Conservation (phyloP, 2,888 invertebrate genomes). For the Beris chalybata region DNA sequence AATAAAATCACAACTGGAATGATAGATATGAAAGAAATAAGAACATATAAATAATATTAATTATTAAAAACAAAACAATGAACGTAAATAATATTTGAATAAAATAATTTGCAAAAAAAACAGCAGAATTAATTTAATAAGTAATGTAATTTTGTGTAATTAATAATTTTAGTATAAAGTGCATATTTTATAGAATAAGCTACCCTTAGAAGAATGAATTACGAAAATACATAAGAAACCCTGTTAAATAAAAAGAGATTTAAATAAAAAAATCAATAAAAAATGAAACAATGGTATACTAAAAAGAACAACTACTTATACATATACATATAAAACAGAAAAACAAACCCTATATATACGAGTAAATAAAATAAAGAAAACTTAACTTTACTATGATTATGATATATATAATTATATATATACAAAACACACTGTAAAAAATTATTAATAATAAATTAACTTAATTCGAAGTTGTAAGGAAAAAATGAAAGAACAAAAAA, state of each 20-base stretch:
- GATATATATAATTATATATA: too few species aligned
- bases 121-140: constrained; percentile 22
- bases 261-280: constrained; percentile 21
- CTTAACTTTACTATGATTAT: constrained; percentile 29
- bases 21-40: neutral
- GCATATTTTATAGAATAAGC: constrained; percentile 29
- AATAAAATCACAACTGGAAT: constrained; percentile 2
- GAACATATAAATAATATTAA: constrained; percentile 12
- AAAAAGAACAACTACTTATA: constrained; percentile 25
- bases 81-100: constrained; percentile 12
- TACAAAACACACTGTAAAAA: constrained; percentile 19
- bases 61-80: constrained; percentile 19
- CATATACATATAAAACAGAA: constrained; percentile 17
- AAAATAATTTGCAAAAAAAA: constrained; percentile 11
- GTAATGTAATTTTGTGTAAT: constrained; percentile 34
- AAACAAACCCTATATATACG: constrained; percentile 3
- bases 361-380: constrained; percentile 19
- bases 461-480: constrained; percentile 20
- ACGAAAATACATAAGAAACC: constrained; percentile 10
- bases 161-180: constrained; percentile 30
- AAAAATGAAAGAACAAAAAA: neutral
- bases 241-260: constrained; percentile 21
- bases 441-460: constrained; percentile 11
- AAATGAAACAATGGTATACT: constrained; percentile 34
- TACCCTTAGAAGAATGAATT: constrained; percentile 18